phyloP scores from a whole-genome alignment of 2,797 vertebrate species.

The Lepilemur septentrionalis region DNA sequence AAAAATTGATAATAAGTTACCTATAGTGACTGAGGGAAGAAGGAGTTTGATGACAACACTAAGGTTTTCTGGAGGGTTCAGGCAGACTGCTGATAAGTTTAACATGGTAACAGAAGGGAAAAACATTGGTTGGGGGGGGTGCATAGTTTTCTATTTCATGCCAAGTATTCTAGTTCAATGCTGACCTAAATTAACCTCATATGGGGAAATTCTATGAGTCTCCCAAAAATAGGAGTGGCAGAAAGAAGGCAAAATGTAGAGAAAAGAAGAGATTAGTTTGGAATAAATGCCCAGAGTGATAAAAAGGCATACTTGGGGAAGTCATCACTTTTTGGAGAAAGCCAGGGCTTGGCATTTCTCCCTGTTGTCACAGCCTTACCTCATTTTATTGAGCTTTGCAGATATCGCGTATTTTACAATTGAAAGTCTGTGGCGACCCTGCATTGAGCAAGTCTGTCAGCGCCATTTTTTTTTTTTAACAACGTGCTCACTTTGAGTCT shows the following conservation, averaged over 20 bases:
- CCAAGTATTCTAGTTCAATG: neutral
- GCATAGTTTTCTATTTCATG: neutral
- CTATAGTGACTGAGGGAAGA: neutral
- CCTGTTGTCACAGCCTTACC: neutral
- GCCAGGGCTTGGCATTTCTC: neutral
- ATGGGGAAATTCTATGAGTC: neutral
- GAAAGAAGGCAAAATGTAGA: neutral
- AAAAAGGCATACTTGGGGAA: neutral
- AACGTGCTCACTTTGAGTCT: neutral
- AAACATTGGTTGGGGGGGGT: neutral
- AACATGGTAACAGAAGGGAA: neutral
- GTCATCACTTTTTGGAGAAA: neutral
- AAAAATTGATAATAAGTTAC: neutral
- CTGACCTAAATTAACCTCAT: constrained; percentile 30
- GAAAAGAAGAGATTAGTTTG: neutral
- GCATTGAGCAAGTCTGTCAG: neutral
- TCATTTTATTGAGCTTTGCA: neutral
- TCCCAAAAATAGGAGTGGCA: neutral
- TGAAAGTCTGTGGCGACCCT: neutral
- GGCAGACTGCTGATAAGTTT: neutral
- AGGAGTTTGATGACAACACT: neutral
- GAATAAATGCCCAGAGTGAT: neutral
- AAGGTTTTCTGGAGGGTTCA: neutral
- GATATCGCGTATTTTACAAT: neutral
- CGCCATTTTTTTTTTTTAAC: neutral